Evolutionary conservation across 2,797 vertebrate genomes (phyloP), one percentile per base, ranked within the genome.

Genomic region (Chaunax sp.): DNA sequence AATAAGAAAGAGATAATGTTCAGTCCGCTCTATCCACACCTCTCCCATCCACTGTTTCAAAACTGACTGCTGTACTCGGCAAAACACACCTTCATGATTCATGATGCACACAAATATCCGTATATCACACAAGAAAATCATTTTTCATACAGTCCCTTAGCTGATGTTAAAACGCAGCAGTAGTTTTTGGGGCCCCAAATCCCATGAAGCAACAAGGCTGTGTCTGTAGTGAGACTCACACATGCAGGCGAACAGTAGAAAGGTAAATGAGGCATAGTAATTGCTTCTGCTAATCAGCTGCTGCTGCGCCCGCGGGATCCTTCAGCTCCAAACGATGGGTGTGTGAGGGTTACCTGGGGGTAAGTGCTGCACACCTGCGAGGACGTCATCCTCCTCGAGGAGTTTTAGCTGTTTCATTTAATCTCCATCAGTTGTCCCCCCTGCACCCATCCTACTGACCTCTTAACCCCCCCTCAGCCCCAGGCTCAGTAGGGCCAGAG

Each of bases 291-390:
- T 83, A 79, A 90, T 90, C 78, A 77, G 82, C 83, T 73, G 80
- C 70, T 75, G 60, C 67, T 72, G 44, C 54, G 66, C 86, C 88
- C 51, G 69, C 50, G 53, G 89, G 83, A 81, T 10, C 65, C 82
- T 76, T 81, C 37, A 66, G 72, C 75, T 51, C 46, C 47, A 56
- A 80, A 80, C 40, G 66, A 66, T 40, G 75, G 77, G 83, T 41
- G 75, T 87, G 83, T 78, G 69, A 72, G 69, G 87, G 77, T 30
- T 4, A 15, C 1, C 43, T 28, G 52, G 47, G 81, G 81, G 80
- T 80, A 84, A 88, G 75, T 52, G 64, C 66, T 49, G 76, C 78
- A 90, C 91, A 93, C 92, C 92, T 93, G 90, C 37, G 43, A 53
- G 64, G 47, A 57, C 51, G 70, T 78, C 76, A 66, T 46, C 50